Conservation (phyloP, 1,140 invertebrate genomes). For the Tetragonula clypearis region DNA sequence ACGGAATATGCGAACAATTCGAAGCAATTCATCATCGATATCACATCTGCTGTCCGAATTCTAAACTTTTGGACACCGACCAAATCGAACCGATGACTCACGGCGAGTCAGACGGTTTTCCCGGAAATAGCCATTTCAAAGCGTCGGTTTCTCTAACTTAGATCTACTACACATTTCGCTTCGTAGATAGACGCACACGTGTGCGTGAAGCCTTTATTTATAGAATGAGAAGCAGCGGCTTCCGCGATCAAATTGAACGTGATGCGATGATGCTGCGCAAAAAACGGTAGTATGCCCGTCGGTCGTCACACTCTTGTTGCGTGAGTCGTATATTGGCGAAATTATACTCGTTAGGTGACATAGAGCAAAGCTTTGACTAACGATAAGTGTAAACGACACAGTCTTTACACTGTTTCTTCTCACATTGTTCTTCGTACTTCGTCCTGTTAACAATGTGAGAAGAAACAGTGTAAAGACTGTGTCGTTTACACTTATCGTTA, state of each 20-base stretch:
- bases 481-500: too few species aligned
- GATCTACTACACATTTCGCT: too few species aligned
- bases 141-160: neutral
- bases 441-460: conserved; percentile 21
- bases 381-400: neutral
- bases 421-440: neutral
- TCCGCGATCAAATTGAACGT: neutral
- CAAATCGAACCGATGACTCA: conserved; percentile 6
- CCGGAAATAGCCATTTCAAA: neutral
- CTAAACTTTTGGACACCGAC: neutral
- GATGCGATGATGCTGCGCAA: neutral
- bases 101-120: neutral
- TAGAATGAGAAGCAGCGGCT: neutral
- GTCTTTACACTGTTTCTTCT: neutral
- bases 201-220: neutral
- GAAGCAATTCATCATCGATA: neutral
- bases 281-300: neutral
- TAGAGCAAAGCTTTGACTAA: neutral
- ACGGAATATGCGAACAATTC: neutral
- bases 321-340: neutral
- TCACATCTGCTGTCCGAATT: neutral
- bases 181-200: neutral
- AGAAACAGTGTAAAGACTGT: neutral
- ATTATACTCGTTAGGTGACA: neutral
- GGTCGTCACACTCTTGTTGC: neutral